These are phyloP conservation scores for Notospermus geniculatus DNA, from an alignment of 1,140 invertebrate species.

Conservation along the genomic window DNA sequence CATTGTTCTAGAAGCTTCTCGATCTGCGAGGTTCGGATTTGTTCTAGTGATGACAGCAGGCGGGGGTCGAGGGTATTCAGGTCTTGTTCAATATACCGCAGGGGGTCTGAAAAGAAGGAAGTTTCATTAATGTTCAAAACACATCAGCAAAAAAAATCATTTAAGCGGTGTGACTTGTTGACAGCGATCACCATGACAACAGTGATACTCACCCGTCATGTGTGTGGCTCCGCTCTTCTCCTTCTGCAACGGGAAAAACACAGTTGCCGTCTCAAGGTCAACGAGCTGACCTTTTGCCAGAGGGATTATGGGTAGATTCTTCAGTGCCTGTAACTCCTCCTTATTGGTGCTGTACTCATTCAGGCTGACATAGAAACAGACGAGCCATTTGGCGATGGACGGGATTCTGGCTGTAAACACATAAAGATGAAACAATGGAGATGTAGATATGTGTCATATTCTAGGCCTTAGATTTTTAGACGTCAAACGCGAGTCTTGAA, in stretches of 20 bases:
- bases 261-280: slow-evolving; percentile 31
- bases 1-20: neutral
- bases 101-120: neutral
- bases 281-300: slow-evolving; percentile 34
- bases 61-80: neutral
- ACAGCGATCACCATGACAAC: neutral
- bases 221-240: neutral
- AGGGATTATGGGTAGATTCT: slow-evolving; percentile 35
- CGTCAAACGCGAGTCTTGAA: too few relatives aligned
- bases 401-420: neutral
- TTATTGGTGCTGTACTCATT: slow-evolving; percentile 46
- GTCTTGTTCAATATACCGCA: neutral
- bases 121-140: too few relatives aligned
- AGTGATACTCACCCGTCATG: neutral
- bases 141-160: too few relatives aligned
- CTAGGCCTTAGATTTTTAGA: too few relatives aligned
- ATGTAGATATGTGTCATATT: too few relatives aligned
- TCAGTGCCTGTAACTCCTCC: slow-evolving; percentile 28
- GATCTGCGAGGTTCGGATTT: neutral
- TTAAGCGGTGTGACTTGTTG: neutral
- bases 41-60: neutral
- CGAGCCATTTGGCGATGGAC: slow-evolving; percentile 41
- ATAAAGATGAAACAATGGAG: neutral
- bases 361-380: slow-evolving; percentile 49
- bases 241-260: slow-evolving; percentile 35